These are phyloP conservation scores for Epizoanthus scotinus DNA, from an alignment of 92 coral and sea anemone species.

Conservation along the genomic window DNA sequence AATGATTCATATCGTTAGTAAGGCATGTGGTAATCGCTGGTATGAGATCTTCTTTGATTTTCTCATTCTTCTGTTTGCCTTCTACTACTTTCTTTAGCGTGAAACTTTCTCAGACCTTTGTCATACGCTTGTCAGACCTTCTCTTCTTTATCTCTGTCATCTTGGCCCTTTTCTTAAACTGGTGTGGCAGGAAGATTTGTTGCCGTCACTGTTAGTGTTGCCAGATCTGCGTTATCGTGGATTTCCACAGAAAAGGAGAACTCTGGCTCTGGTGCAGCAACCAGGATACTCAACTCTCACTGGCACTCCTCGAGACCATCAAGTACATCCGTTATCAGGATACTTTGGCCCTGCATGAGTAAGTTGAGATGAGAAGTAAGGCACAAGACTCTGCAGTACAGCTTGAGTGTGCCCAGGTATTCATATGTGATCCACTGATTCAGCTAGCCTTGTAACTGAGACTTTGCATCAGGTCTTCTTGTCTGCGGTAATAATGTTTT, in stretches of 20 bases:
- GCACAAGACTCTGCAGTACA: constrained; percentile 37
- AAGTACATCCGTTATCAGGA: constrained; percentile 39
- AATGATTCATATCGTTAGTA: background rate
- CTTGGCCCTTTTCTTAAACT: constrained; percentile 33
- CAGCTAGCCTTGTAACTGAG: constrained; percentile 38
- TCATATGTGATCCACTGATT: constrained; percentile 31
- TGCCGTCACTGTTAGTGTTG: constrained; percentile 28
- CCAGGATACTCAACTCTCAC: constrained; percentile 41
- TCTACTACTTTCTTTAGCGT: constrained; percentile 40
- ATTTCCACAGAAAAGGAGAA: constrained; percentile 35
- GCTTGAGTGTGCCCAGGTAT: constrained; percentile 13
- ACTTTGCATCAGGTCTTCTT: constrained; percentile 28
- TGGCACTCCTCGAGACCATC: constrained; percentile 46
- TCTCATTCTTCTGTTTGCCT: constrained; percentile 35
- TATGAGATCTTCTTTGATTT: constrained; percentile 41
- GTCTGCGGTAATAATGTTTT: constrained; percentile 44
- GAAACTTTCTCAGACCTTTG: constrained; percentile 43
- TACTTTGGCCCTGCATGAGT: constrained; percentile 37
- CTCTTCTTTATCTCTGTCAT: constrained; percentile 47
- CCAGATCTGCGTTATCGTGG: constrained; percentile 10
- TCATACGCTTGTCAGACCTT: constrained; percentile 44
- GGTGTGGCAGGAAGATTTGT: constrained; percentile 42
- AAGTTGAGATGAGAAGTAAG: constrained; percentile 44
- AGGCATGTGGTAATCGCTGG: constrained; percentile 18
- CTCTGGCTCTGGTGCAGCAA: constrained; percentile 43